These are phyloP conservation scores for Conistra vaccinii DNA, from an alignment of 2,888 invertebrate genomes.

Conservation along the genomic window DNA sequence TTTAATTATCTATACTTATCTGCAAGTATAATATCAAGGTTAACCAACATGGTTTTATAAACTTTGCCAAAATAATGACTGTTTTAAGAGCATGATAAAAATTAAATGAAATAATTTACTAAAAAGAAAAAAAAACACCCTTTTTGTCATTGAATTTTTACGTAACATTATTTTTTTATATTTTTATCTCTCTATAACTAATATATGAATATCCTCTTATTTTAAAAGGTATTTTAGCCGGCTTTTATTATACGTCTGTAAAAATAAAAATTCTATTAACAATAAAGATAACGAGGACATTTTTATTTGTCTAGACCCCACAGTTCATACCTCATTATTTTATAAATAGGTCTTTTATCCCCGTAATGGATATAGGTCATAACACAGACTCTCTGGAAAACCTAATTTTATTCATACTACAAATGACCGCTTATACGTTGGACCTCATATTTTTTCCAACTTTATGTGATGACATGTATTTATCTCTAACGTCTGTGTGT, in stretches of 20 bases:
- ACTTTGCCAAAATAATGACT: background rate
- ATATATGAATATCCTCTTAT: background rate
- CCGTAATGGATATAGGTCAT: conserved; percentile 42
- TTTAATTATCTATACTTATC: background rate
- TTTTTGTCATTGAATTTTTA: background rate
- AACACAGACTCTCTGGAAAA: conserved; percentile 26
- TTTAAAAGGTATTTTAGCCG: conserved; percentile 5
- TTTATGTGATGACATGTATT: conserved; percentile 6
- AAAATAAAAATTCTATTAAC: conserved; percentile 12
- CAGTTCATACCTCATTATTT: conserved; percentile 49
- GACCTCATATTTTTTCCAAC: conserved; percentile 31
- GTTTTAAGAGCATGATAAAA: background rate
- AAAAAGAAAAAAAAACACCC: background rate
- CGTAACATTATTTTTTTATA: background rate
- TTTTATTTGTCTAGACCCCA: conserved; percentile 47
- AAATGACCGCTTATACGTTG: conserved; percentile 26
- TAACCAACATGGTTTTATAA: background rate
- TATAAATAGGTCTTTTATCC: conserved; percentile 29
- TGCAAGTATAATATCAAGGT: background rate
- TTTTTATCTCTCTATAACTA: background rate
- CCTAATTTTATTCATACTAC: conserved; percentile 49
- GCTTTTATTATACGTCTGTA: background rate
- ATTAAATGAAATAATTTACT: background rate
- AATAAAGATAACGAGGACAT: conserved; percentile 40
- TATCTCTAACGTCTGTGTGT: conserved; percentile 4